Conservation (phyloP, 1,140 invertebrate genomes). For the Atopsyche davidsoni region DNA sequence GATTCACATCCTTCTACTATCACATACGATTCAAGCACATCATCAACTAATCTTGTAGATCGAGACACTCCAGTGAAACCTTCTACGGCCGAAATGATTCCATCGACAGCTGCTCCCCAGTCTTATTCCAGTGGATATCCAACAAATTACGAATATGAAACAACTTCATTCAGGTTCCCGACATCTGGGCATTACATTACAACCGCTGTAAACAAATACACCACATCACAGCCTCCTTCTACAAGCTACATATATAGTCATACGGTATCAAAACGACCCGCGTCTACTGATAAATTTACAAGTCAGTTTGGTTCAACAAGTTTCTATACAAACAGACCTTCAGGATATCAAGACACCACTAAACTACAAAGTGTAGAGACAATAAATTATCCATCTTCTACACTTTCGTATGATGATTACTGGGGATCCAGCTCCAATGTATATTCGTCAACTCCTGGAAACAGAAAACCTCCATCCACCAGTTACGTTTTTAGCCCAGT, state of each 20-base stretch:
- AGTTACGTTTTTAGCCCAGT: conserved; percentile 32
- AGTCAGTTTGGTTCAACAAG: conserved; percentile 23
- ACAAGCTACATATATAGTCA: conserved; percentile 55
- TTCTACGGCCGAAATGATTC: conserved; percentile 15
- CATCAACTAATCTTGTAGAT: conserved; percentile 4
- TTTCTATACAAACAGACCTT: conserved; percentile 36
- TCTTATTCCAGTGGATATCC: conserved; percentile 48
- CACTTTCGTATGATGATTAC: conserved; percentile 28
- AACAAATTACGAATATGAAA: conserved; percentile 11
- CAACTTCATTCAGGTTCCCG: conserved; percentile 9
- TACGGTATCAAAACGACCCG: conserved; percentile 43
- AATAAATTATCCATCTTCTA: conserved; percentile 15
- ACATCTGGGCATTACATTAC: conserved; percentile 22
- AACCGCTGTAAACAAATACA: conserved; percentile 25
- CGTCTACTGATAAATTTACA: conserved; percentile 23
- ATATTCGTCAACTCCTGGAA: conserved; percentile 14
- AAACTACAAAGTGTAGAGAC: neutral
- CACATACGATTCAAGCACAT: conserved; percentile 1
- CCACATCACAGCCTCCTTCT: conserved; percentile 42
- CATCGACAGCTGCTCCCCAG: conserved; percentile 37
- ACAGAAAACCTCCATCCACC: conserved; percentile 29
- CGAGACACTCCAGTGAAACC: neutral
- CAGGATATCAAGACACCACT: conserved; percentile 34
- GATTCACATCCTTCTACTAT: conserved; percentile 46
- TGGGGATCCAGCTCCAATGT: conserved; percentile 22